Base-by-base conservation (phyloP, 2,113 vertebrate species). In the Ptychochromis oligacanthus region DNA sequence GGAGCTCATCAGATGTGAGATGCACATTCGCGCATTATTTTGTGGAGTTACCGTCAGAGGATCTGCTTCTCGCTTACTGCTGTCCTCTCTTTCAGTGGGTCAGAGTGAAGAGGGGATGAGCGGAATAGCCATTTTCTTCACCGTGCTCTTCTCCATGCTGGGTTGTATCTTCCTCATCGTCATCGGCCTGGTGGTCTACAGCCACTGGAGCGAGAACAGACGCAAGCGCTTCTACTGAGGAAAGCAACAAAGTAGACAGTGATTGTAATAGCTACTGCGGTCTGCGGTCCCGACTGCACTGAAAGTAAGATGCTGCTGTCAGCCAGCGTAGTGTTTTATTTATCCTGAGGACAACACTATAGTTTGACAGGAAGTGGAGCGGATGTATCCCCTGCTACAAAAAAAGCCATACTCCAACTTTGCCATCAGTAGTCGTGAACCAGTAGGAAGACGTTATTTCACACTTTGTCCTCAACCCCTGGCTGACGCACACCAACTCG, bases 211-310 rank as follows among this genome's bases (percentile, higher is more conserved):
- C 58, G 98, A 99, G 79, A 97, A 95, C 94, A 96, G 97, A 55
- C 95, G 97, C 72, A 99, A 99, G 38, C 98, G 97, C 34, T 99
- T 99, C 95, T 99, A 99, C 87, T 99, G 96, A 99, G 22, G 24
- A 13, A 17, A 57, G 17, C 6, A 38, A 17, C 6, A 31, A 15
- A 4, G 49, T 26, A 18, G 18, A 34, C 5, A 6, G 36, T 1
- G 78, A 61, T 6, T 5, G 54, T 67, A 65, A 49, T 12, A 20
- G n/a, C 46, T 13, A 12, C 82, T 75, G 38, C 1, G 60, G 77
- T 67, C 60, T 3, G 1, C 2, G 13, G 61, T 57, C 62, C 61
- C 65, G 6, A 40, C 82, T 60, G 58, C 82, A 81, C 26, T 7
- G 3, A 38, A 75, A 75, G 56, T 70, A 62, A 83, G 79, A 59